Evolutionary conservation across 2,113 vertebrate species (phyloP), one percentile per base, ranked within the genome.

Genomic region (Anseranas semipalmata): DNA sequence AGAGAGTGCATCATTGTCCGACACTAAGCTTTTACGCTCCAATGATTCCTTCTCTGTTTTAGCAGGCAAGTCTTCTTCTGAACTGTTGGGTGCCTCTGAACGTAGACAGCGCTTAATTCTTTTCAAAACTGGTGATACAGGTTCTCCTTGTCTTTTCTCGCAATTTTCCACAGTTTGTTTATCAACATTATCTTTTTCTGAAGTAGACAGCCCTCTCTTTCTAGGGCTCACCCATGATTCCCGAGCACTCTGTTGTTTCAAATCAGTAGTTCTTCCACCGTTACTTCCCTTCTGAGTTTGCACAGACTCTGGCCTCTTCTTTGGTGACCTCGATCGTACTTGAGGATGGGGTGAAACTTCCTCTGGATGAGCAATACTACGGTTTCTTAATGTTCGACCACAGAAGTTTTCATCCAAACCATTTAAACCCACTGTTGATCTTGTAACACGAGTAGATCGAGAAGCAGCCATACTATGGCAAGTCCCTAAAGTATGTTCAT

Each of bases 361-460:
- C 96, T 99, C 99, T 7, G 99, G 98, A 98, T 99, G 99, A 98
- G 99, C 99, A 90, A 99, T 99, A 97, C 99, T 99, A 97, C 99
- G 99, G 97, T 99, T 99, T 98, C 99, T 99, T 98, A 99, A 99
- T 81, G 99, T 99, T 98, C 99, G 98, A 94, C 99, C 99, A 98
- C 99, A 99, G 97, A 99, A 99, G 97, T 99, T 99, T 98, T 99
- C 99, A 97, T 99, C 99, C 98, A 99, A 99, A 99, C 99, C 99
- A 98, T 99, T 99, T 98, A 99, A 99, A 97, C 99, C 99, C 97
- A 99, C 99, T 98, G 99, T 99, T 98, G 99, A 99, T 99, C 99
- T 99, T 99, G 99, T 99, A 98, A 99, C 99, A 92, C 99, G 99
- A 97, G 99, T 99, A 98, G 99, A 99, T 98, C 99, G 99, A 98